Evolutionary conservation across 2,888 invertebrate species (phyloP), one percentile per base, ranked within the genome.

Genomic region (Meandrusa payeni): DNA sequence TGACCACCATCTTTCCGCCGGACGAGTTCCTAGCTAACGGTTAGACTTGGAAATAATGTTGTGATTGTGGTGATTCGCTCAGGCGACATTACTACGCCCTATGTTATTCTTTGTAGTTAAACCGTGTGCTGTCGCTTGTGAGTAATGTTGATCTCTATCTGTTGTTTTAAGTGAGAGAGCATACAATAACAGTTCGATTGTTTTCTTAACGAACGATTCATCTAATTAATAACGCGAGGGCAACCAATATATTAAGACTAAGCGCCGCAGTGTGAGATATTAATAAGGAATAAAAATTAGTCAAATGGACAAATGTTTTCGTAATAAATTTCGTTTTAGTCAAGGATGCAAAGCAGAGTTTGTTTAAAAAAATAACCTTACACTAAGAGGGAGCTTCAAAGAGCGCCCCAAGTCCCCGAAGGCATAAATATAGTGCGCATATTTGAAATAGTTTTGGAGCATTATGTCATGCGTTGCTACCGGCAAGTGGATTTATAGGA

Each of bases 401-500:
- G 32, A 17, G 28, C 13, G 9, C 29, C 22, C 23, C 20, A 20
- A 37, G 34, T 44, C 32, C 7, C 13, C 27, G 36, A 48, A 46
- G 42, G 47, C 48, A 47, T 46, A 48, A 49, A 45, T 51, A 45
- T 49, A 47, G 37, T 17, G 27, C 10, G 32, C 26, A 58, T 64
- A 57, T 51, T 50, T 53, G 49, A 52, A 61, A 69, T 65, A 61
- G 42, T 58, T 58, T 39, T 33, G 39, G 55, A 48, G 49, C 55
- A 57, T 61, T 54, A 59, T 54, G 55, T 59, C 61, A 51, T 47
- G 34, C 20, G 41, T 46, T 40, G 53, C 74, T 78, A 64, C 77
- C 76, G 77, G 78, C 75, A 75, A 19, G 34, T 39, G 55, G 61
- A 76, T 75, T 77, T 77, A 76, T 73, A 54, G 47, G 55, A 51